Base-by-base conservation (phyloP, 1,140 invertebrate species). In the Leptinotarsa defecta region DNA sequence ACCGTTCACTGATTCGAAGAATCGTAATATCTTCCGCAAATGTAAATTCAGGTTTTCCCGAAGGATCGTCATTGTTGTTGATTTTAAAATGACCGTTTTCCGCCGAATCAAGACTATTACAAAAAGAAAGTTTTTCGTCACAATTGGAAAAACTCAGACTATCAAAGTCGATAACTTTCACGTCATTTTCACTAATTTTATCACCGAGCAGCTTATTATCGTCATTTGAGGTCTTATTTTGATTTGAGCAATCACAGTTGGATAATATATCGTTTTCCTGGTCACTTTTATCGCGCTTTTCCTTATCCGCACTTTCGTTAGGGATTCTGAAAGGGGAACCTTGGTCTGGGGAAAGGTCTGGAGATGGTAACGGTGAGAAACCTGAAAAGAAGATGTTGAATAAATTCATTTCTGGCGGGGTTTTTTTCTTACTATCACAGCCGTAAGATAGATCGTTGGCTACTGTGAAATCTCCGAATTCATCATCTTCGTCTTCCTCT, bases 401-500 rank as follows among this genome's bases (percentile, higher is more conserved):
- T 43, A 43, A 11, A 43, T 11, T 11, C 8, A 43, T 43, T 43
- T 43, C 34, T 11, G 34, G 34, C 34, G 8, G 52, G 2, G n/a
- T 57, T 17, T 57, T 13, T n/a, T 17, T 69, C 76, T 77, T 81
- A 85, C 83, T 78, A 77, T 85, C 83, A 82, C 79, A 81, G 77
- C 79, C 81, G 76, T 78, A 83, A 27, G 81, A 83, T 64, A 80
- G 70, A 82, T 88, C 85, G 76, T 86, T 84, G 82, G 88, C 84
- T 78, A 87, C 81, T 79, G 87, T 85, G 80, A 89, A 89, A 81
- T 88, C 88, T 65, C 89, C 90, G 81, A 91, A 91, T 82, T 90
- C 89, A 83, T 91, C 90, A 67, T 90, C 89, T 71, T 91, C 89
- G 70, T 91, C 89, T 4, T 89, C 88, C 75, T 90, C 89, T 34